Evolutionary conservation across 1,140 invertebrate species (phyloP).

Genomic region (Caerostris extrusa): DNA sequence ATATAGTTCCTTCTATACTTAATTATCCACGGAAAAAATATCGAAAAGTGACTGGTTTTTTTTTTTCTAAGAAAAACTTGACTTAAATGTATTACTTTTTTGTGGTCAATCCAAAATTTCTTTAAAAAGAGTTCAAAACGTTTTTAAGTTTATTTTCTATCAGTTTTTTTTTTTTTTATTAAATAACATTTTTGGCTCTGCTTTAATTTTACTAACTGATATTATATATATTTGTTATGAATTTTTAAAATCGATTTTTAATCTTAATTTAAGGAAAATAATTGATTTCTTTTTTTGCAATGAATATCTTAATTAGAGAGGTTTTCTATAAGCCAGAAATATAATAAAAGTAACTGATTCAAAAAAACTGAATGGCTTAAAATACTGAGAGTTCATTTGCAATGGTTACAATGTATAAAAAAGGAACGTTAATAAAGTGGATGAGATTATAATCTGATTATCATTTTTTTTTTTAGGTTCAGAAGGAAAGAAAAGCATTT

Average conservation of each 20-base stretch:
- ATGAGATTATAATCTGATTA: conserved; percentile 1
- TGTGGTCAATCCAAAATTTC: no score
- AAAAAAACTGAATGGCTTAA: background rate
- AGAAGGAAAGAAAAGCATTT: background rate
- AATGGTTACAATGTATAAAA: background rate
- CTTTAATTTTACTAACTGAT: background rate
- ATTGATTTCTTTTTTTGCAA: background rate
- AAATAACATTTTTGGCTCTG: background rate
- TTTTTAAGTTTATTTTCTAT: background rate
- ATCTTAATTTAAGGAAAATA: background rate
- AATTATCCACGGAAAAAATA: background rate
- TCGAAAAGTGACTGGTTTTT: background rate
- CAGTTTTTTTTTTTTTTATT: background rate
- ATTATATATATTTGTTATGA: background rate
- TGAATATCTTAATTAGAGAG: background rate
- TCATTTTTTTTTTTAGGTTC: background rate
- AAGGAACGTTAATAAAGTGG: background rate
- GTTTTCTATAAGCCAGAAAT: background rate
- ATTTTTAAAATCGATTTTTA: background rate
- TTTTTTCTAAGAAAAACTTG: background rate
- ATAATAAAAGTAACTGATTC: background rate
- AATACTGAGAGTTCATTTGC: background rate
- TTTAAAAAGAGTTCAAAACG: background rate
- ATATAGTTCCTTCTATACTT: background rate
- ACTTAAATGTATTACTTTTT: no score